A percentile compares a stretch with the other conserved stretches of the same genome.
Evolutionary conservation across 2,797 vertebrate species (phyloP).

Genomic region (Luscinia megarhynchos): DNA sequence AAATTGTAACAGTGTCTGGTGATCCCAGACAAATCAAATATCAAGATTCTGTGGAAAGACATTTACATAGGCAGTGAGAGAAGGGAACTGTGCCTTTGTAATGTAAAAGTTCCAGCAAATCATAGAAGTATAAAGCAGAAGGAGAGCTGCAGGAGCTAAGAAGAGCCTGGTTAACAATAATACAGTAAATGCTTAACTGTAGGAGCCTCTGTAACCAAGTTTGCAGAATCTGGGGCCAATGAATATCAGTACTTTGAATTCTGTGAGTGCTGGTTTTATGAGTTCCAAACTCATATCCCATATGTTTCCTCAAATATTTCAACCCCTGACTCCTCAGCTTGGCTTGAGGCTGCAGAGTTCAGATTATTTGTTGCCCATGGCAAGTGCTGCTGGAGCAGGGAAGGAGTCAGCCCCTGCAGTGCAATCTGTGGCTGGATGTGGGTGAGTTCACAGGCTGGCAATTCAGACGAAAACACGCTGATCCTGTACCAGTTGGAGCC

Average conservation of each 20-base stretch:
- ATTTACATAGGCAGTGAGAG: background rate
- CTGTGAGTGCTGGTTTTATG: background rate
- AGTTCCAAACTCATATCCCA: background rate
- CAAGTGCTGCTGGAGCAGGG: conserved; percentile 5
- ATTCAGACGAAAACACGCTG: conserved; percentile 5
- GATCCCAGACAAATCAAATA: background rate
- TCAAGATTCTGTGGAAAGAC: background rate
- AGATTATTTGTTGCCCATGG: background rate
- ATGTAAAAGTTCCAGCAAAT: background rate
- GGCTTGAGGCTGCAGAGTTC: background rate
- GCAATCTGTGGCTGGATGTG: conserved; percentile 13
- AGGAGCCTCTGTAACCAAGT: background rate
- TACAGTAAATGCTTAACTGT: background rate
- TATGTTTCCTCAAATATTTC: conserved; percentile 6
- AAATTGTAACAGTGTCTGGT: background rate
- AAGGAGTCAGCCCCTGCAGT: conserved; percentile 3
- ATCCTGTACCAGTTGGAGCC: conserved; percentile 27
- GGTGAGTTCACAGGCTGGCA: conserved; percentile 38
- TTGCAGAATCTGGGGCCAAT: background rate
- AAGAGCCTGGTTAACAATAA: background rate
- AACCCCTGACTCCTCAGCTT: background rate
- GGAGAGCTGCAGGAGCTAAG: background rate
- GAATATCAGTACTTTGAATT: background rate
- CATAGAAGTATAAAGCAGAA: background rate
- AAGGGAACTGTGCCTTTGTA: background rate